A percentile compares a stretch with the other conserved stretches of the same genome.
Evolutionary conservation across 2,888 invertebrate species (phyloP).

Genomic region (Nephrotoma appendiculata): DNA sequence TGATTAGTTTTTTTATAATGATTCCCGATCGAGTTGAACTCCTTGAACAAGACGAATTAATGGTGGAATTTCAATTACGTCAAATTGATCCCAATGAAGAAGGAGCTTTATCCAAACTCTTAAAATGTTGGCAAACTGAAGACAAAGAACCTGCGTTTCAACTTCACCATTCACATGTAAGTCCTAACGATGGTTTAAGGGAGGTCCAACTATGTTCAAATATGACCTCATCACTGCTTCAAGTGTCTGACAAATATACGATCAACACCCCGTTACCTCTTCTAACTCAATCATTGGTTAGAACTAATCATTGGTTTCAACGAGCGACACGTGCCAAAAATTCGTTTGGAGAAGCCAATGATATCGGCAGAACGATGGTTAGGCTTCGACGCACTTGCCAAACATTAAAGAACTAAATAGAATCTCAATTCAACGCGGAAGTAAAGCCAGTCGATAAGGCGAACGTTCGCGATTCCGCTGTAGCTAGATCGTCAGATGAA

Average conservation of each 20-base stretch:
- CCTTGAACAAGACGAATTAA: neutral
- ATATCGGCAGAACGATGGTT: neutral
- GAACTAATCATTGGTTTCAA: neutral
- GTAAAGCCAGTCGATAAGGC: no score
- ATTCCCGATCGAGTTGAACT: neutral
- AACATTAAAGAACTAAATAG: neutral
- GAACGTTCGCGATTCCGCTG: no score
- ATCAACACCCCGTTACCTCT: neutral
- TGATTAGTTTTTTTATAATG: neutral
- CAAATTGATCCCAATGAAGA: neutral
- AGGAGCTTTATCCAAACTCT: neutral
- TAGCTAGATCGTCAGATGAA: no score
- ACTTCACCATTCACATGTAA: neutral
- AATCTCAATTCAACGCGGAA: no score
- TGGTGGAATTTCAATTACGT: neutral
- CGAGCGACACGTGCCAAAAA: neutral
- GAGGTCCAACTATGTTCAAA: neutral
- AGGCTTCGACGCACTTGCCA: neutral
- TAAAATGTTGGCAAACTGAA: neutral
- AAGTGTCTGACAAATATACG: neutral
- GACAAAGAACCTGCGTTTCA: neutral
- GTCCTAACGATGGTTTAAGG: neutral
- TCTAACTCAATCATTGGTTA: neutral
- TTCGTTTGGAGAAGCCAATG: neutral
- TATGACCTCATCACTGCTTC: neutral